Evolutionary conservation across 2,888 invertebrate species (phyloP).

Genomic region (Rhamnusium bicolor): DNA sequence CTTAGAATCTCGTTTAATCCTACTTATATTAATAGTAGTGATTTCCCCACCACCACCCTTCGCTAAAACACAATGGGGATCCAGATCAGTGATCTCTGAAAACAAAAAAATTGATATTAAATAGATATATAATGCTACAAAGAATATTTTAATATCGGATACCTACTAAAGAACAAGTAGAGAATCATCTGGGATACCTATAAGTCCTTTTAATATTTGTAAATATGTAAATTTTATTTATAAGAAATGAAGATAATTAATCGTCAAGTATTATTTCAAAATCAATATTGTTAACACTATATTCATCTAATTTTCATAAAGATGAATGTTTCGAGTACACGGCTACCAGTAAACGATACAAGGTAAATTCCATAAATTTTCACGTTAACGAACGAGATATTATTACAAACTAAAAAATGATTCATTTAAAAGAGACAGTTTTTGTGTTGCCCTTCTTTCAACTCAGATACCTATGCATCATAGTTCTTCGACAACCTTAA

Average conservation of each 20-base stretch:
- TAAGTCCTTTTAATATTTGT: background rate
- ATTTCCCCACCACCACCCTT: slow-evolving; percentile 65
- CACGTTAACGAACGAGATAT: too few relatives aligned
- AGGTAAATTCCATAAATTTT: too few relatives aligned
- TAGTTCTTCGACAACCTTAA: too few relatives aligned
- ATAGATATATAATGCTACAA: background rate
- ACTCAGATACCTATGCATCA: too few relatives aligned
- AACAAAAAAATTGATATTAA: slow-evolving; percentile 34
- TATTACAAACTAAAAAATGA: too few relatives aligned
- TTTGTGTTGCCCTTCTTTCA: too few relatives aligned
- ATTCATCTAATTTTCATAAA: background rate
- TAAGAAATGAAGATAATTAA: background rate
- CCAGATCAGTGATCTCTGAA: slow-evolving; percentile 64
- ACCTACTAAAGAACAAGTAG: background rate
- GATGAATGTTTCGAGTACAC: too few relatives aligned
- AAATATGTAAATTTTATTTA: background rate
- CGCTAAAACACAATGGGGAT: slow-evolving; percentile 56
- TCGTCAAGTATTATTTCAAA: background rate
- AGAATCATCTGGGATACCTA: background rate
- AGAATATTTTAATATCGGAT: background rate
- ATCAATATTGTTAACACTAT: background rate
- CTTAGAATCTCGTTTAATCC: slow-evolving; percentile 32
- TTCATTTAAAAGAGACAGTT: too few relatives aligned
- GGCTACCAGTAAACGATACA: too few relatives aligned
- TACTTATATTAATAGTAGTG: slow-evolving; percentile 40